Evolutionary conservation across 2,888 invertebrate genomes (phyloP).

Genomic region (Aricia artaxerxes): DNA sequence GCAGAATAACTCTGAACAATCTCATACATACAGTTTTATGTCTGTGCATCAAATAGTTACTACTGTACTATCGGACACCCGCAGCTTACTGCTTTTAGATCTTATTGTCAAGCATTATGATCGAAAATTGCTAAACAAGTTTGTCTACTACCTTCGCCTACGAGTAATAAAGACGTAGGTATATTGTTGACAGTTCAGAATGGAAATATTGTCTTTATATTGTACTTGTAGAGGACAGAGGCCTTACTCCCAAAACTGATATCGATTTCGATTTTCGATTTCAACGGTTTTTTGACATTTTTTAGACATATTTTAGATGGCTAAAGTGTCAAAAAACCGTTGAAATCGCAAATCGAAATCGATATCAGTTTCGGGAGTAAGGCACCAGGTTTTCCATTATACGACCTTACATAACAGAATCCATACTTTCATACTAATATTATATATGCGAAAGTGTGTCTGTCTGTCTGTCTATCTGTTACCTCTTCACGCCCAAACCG

Average conservation of each 20-base stretch:
- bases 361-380: too few species aligned
- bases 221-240: neutral
- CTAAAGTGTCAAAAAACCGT: too few species aligned
- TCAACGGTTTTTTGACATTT: too few species aligned
- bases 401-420: neutral
- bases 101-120: neutral
- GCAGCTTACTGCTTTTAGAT: neutral
- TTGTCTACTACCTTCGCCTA: neutral
- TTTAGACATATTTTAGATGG: too few species aligned
- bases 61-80: neutral
- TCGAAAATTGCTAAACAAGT: neutral
- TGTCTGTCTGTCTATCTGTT: too few species aligned
- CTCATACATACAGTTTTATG: neutral
- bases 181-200: constrained; percentile 6
- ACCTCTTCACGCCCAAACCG: too few species aligned
- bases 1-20: neutral
- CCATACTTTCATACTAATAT: too few species aligned
- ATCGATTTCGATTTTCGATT: too few species aligned
- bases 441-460: too few species aligned
- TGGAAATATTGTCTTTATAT: constrained; percentile 13
- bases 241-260: too few species aligned
- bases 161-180: neutral
- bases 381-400: neutral
- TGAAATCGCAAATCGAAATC: too few species aligned
- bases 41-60: neutral